Conservation (phyloP, 2,113 vertebrate genomes). For the human region GRCh38 chr18:10008001-10008500, state of each 20-base stretch:
- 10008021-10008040: neutral
- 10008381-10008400: too few relatives aligned
- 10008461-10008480: neutral
- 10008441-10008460: too few relatives aligned
- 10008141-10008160: neutral
- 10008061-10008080: neutral
- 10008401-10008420: too few relatives aligned
- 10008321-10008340: neutral
- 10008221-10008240: fast-evolving
- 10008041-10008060: too few relatives aligned
- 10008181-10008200: neutral
- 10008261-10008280: neutral
- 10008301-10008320: neutral
- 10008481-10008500: neutral
- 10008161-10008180: neutral
- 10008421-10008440: too few relatives aligned
- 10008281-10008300: neutral
- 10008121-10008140: neutral
- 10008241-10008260: neutral
- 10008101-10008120: fast-evolving
- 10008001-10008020: neutral
- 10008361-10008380: neutral
- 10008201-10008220: neutral
- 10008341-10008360: neutral
- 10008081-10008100: too few relatives aligned